Base-by-base conservation (phyloP, 2,888 invertebrate genomes). In the Sympetrum striolatum region DNA sequence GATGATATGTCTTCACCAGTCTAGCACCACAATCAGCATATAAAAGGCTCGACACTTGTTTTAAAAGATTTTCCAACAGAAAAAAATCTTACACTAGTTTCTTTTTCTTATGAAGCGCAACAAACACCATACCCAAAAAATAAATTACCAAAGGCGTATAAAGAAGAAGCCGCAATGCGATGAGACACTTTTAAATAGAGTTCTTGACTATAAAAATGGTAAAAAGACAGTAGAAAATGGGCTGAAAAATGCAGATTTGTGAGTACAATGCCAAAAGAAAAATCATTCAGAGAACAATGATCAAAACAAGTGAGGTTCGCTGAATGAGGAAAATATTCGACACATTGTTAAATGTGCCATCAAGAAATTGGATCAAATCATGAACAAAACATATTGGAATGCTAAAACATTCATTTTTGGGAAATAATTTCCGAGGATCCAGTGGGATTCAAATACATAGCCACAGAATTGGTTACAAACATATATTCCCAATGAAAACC, bases 1-100 rank as follows among this genome's bases (percentile, higher is more conserved):
- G 58, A 60, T 86, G 86, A 86, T 86, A 86, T 86, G 86, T 86
- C 35, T 86, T 86, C 37, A 80, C 58, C 5, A 60, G 86, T 86
- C 86, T 86, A 86, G 86, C 86, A 86, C 86, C 86, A 60, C 86
- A 37, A 58, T 86, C 86, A 86, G 86, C 86, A 86, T 86, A 86
- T 60, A 86, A 86, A 64, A 86, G 58, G 86, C 86, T 60, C 58
- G 35, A 37, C 60, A 60, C 60, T 60, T 86, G 39, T 48, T 25
- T 12, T 12, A 64, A 86, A 58, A 86, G 53, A 82, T 31, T 58
- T n/a, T 31, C 35, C 37, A 37, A 60, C 73, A 73, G 73, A 73
- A 73, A 58, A 60, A 22, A 48, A 86, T 31, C 60, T 60, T 60
- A 37, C 60, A 12, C 60, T 37, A 58, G 3, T 2, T 86, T 86